Evolutionary conservation across 2,888 invertebrate genomes (phyloP).

Genomic region (Bruchidius siliquastri): DNA sequence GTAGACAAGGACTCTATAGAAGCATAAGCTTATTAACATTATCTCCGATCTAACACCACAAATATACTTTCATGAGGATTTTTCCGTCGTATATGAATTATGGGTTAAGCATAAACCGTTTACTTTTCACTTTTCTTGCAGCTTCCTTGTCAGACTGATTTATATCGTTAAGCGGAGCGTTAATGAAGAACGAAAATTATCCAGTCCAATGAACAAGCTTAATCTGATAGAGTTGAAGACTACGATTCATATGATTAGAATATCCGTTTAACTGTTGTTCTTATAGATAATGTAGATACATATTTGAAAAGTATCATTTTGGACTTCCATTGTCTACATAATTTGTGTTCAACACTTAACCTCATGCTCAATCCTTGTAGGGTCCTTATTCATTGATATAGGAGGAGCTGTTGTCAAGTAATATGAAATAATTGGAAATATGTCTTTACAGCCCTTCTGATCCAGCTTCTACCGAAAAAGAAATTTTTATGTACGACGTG

Average conservation of each 20-base stretch:
- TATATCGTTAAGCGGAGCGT: background rate
- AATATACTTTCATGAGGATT: background rate
- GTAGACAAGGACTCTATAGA: background rate
- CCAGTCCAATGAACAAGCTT: background rate
- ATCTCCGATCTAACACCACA: background rate
- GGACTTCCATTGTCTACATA: too few relatives aligned
- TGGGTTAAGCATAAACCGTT: background rate
- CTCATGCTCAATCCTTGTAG: too few relatives aligned
- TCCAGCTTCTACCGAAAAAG: constrained; percentile 53
- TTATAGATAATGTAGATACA: too few relatives aligned
- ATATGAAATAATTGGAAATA: background rate
- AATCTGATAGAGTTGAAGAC: background rate
- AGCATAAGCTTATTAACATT: background rate
- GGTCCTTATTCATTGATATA: too few relatives aligned
- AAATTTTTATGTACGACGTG: constrained; percentile 86
- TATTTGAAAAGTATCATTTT: too few relatives aligned
- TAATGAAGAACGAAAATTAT: background rate
- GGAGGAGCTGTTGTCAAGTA: too few relatives aligned
- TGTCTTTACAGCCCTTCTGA: constrained; percentile 22
- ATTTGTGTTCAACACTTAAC: too few relatives aligned
- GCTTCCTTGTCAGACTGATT: background rate
- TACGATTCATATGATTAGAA: too few relatives aligned
- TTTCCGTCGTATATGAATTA: background rate
- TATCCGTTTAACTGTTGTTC: too few relatives aligned
- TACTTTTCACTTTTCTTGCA: background rate